These are phyloP conservation scores for Leptopilina myrica DNA, from an alignment of 2,888 invertebrate species.

Conservation along the genomic window DNA sequence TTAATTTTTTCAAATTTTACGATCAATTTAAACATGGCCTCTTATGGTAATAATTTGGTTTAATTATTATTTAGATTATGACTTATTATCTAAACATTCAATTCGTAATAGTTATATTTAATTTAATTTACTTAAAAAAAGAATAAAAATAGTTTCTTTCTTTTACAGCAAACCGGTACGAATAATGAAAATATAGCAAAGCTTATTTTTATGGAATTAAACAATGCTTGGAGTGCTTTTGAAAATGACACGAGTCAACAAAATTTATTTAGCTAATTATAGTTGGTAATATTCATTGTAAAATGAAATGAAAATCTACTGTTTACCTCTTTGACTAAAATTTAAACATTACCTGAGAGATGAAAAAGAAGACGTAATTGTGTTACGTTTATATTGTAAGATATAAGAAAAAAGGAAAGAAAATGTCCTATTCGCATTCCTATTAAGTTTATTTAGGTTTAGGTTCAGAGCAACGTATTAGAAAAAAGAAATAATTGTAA, in stretches of 20 bases:
- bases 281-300: slow-evolving; percentile 59
- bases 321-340: slow-evolving; percentile 23
- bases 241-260: slow-evolving; percentile 91
- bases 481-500: slow-evolving; percentile 33
- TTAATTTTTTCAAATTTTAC: no score
- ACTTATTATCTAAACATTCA: background rate
- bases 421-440: slow-evolving; percentile 63
- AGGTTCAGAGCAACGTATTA: slow-evolving; percentile 50
- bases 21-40: no score
- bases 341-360: slow-evolving; percentile 5
- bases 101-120: no score
- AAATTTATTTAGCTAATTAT: slow-evolving; percentile 81
- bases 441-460: slow-evolving; percentile 60
- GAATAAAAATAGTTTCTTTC: background rate
- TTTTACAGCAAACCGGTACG: slow-evolving; percentile 91
- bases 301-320: slow-evolving; percentile 12
- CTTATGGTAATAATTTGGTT: background rate
- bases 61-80: background rate
- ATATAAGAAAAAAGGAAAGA: slow-evolving; percentile 47
- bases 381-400: slow-evolving; percentile 56
- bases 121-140: background rate
- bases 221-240: slow-evolving; percentile 99
- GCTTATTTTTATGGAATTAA: slow-evolving; percentile 98
- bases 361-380: slow-evolving; percentile 14
- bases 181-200: slow-evolving; percentile 95